phyloP scores from a whole-genome alignment of 2,113 vertebrate species.

The Echinops telfairi region DNA sequence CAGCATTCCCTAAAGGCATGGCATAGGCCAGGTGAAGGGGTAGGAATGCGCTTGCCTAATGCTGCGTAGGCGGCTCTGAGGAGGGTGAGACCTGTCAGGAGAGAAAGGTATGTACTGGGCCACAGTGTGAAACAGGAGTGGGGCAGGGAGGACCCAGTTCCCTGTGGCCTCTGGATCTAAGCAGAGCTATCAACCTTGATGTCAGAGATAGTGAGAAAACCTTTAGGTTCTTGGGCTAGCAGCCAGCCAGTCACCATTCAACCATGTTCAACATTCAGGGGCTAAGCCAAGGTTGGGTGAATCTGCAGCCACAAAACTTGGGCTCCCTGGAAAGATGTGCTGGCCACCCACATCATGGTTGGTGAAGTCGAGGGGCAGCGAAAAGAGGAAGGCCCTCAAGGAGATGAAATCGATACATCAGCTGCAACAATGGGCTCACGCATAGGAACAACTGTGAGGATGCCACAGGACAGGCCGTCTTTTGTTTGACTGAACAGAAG shows the following conservation, averaged over 20 bases:
- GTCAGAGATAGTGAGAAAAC: constrained; percentile 49
- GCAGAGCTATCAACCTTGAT: constrained; percentile 46
- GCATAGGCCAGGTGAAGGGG: background rate
- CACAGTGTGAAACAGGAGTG: background rate
- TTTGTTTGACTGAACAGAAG: too few species aligned
- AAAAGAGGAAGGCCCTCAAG: too few species aligned
- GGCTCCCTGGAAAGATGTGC: background rate
- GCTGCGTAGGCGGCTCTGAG: background rate
- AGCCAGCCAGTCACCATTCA: background rate
- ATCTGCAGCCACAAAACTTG: background rate
- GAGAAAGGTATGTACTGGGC: constrained; percentile 23
- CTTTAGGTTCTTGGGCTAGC: background rate
- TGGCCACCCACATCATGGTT: background rate
- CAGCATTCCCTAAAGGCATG: background rate
- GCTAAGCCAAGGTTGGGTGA: background rate
- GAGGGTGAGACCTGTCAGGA: background rate
- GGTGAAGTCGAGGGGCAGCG: too few species aligned
- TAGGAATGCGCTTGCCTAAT: constrained; percentile 51
- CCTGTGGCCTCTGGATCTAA: background rate
- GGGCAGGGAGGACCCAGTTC: background rate
- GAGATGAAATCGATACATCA: too few species aligned
- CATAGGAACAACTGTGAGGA: too few species aligned
- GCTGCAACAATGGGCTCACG: too few species aligned
- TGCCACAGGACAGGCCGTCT: too few species aligned
- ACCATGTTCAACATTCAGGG: background rate